Evolutionary conservation across 2,888 invertebrate genomes (phyloP), one percentile per base, ranked within the genome.

Genomic region (Tenthredo distinguenda): DNA sequence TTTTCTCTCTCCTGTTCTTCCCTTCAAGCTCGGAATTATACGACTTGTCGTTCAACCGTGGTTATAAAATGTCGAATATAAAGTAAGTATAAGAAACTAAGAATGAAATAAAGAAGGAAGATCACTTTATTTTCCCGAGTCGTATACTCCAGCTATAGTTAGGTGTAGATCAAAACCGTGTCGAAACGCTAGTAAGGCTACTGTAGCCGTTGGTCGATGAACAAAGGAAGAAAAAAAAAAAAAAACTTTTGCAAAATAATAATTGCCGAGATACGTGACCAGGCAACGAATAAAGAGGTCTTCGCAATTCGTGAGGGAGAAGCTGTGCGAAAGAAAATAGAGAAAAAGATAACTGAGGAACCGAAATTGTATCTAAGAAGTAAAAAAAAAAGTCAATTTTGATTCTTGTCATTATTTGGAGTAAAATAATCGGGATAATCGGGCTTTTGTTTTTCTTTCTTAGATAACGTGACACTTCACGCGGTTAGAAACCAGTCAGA

Each of bases 141-240:
- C 21, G 40, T 72, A 34, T n/a, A 47, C 12, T 15, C 12, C 47
- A 47, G 47, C 47, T 37, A 72, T 68, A 72, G 26, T 26, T 26
- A 26, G 40, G 1, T 72, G 34, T 21, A 68, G 55, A 68, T 21
- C 18, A 65, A 21, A 83, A 43, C 18, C 82, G 82, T 83, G 82
- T 83, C 82, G 68, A 68, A 43, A 50, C 7, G 65, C 82, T 83
- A 83, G 82, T 83, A 83, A 83, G 47, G 82, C 82, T 50, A 83
- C 82, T 82, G 21, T n/a, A 21, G 26, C 12, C 58, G 26, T 26
- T 26, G 62, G 26, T 21, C 62, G 62, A 12, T 4, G 62, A 62
- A 62, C 26, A 26, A 62, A 12, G 10, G n/a, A 31, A 50, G 40
- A 18, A 21, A 9, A 26, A 26, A 26, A 18, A 12, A 55, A 34